Evolutionary conservation across 2,113 vertebrate genomes (phyloP).

Genomic region (Archilochus colubris): DNA sequence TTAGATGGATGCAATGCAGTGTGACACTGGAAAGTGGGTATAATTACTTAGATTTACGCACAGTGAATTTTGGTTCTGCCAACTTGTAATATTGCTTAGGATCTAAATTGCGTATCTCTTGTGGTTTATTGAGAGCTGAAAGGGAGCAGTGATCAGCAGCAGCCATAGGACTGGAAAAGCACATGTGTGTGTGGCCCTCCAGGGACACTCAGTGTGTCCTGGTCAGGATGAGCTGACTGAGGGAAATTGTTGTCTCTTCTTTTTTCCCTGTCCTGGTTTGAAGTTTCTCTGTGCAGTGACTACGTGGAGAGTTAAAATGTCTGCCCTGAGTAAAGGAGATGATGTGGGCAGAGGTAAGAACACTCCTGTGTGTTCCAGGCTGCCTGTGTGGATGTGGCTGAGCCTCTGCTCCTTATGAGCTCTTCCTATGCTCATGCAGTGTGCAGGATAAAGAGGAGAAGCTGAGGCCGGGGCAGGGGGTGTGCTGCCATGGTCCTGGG

Average conservation of each 20-base stretch:
- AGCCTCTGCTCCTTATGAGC: accelerated
- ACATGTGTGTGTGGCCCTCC: background rate
- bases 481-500: background rate
- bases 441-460: background rate
- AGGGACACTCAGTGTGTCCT: accelerated
- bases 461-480: background rate
- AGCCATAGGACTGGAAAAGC: background rate
- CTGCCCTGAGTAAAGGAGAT: background rate
- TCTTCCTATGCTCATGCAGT: accelerated
- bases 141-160: background rate
- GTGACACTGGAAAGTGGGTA: background rate
- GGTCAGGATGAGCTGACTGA: background rate
- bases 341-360: background rate
- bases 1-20: background rate
- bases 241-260: background rate
- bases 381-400: accelerated
- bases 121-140: background rate
- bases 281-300: background rate
- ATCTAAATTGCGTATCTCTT: background rate
- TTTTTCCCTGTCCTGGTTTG: background rate
- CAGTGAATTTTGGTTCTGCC: background rate
- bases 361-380: background rate
- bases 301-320: accelerated
- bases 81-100: background rate
- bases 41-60: background rate